Conservation (phyloP, 1,140 invertebrate species). For the Saccostrea cuccullata region DNA sequence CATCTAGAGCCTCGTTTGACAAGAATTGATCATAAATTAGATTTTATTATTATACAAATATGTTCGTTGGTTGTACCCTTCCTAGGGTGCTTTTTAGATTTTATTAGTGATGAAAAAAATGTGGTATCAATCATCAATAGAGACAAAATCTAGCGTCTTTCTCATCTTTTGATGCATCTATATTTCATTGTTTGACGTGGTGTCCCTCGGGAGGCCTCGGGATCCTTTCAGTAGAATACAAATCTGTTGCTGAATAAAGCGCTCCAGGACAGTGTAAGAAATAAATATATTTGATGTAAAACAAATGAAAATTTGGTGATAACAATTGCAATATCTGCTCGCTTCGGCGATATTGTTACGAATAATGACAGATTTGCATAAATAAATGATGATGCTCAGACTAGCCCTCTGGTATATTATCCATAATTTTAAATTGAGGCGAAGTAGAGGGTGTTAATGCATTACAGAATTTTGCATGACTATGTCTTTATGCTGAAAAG, state of each 20-base stretch:
- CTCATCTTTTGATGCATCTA: conserved; percentile 26
- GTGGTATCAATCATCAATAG: conserved; percentile 10
- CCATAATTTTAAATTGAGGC: conserved; percentile 43
- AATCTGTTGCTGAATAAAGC: conserved; percentile 35
- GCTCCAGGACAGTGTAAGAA: conserved; percentile 40
- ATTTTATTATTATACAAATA: conserved; percentile 33
- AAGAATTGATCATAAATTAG: conserved; percentile 28
- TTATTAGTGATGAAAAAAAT: conserved; percentile 27
- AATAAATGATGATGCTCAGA: conserved; percentile 48
- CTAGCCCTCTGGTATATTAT: conserved; percentile 42
- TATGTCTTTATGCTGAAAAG: neutral
- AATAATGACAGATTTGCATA: conserved; percentile 49
- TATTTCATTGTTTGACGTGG: conserved; percentile 26
- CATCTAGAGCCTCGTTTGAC: neutral
- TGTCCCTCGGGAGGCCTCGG: conserved; percentile 13
- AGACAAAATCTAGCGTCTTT: conserved; percentile 6
- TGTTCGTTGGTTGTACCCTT: neutral
- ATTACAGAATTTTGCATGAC: neutral
- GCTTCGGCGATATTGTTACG: conserved; percentile 32
- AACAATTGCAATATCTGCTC: conserved; percentile 42
- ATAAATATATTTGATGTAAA: conserved; percentile 47
- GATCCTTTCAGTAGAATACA: conserved; percentile 35
- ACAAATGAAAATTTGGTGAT: conserved; percentile 48
- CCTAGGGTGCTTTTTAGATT: neutral
- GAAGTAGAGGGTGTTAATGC: conserved; percentile 19